These are phyloP conservation scores for Brachionus sp. DNA, from an alignment of 1,140 invertebrate genomes.

Conservation along the genomic window DNA sequence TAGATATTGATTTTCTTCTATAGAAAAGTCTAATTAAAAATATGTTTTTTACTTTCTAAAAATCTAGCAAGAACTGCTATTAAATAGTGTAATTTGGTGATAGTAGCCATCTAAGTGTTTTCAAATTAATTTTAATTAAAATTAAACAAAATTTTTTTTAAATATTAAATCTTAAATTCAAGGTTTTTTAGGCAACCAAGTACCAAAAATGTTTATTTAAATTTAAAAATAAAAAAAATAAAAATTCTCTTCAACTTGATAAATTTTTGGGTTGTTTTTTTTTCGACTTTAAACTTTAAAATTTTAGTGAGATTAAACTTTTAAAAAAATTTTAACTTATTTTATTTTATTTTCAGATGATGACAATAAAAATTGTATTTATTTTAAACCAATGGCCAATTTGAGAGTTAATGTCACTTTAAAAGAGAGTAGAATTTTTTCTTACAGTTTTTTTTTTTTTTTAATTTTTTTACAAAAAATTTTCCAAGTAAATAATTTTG, in stretches of 20 bases:
- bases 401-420: conserved; percentile 8
- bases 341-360: background rate
- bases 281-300: too few species aligned
- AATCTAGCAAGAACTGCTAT: background rate
- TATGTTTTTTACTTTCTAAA: background rate
- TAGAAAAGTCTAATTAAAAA: too few species aligned
- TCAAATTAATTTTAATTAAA: background rate
- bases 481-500: conserved; percentile 72
- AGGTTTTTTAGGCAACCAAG: background rate
- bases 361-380: background rate
- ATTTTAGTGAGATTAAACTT: background rate
- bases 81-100: background rate
- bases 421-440: conserved; percentile 14
- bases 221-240: background rate
- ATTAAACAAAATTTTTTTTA: background rate
- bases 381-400: background rate
- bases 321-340: background rate
- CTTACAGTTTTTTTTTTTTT: background rate
- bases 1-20: conserved; percentile 37
- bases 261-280: too few species aligned
- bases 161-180: background rate
- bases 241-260: too few species aligned
- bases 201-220: background rate
- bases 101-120: background rate
- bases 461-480: conserved; percentile 49